Evolutionary conservation across 2,888 invertebrate genomes (phyloP), one percentile per base, ranked within the genome.

Genomic region (Endomychus coccineus): DNA sequence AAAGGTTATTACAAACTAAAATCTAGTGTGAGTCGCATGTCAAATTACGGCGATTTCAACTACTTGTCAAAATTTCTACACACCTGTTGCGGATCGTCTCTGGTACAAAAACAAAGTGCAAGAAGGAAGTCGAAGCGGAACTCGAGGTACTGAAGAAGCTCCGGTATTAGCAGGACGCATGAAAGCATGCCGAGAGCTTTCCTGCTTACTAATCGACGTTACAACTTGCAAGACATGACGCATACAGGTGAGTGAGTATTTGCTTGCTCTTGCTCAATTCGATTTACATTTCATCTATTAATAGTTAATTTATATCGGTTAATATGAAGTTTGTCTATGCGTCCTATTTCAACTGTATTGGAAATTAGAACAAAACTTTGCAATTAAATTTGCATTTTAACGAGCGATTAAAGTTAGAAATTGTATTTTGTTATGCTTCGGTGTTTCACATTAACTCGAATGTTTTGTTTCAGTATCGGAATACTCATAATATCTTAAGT

Each of bases 161-260:
- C 6, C 6, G 27, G 14, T 7, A 21, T 17, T 19, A 27, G 19
- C 27, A 24, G 10, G n/a, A n/a, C n/a, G n/a, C n/a, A 25, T 38
- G 36, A 36, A 41, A 48, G 33, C 64, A 78, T 78, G 78, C 78
- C 78, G 49, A 67, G 77, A 54, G 75, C 77, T 42, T 78, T 78
- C 55, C 69, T 78, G 33, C 73, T 77, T 54, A 75, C 76, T 11
- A 75, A 76, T 58, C 70, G 74, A 22, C 66, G 77, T 36, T 78
- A 77, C 63, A 67, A 67, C 51, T 49, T 57, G 13, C 61, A 62
- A 34, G 63, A 61, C 32, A 59, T 58, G 48, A 64, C 62, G 27
- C 56, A 57, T 30, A 62, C 64, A 65, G 67, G 67, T 68, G 51
- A 52, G 62, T 36, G 9, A 14, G 16, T 31, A 27, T 37, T 31